A percentile compares a stretch with the other conserved stretches of the same genome.
These are phyloP conservation scores for Caligus rogercresseyi DNA, from an alignment of 1,140 invertebrate genomes.

Conservation along the genomic window DNA sequence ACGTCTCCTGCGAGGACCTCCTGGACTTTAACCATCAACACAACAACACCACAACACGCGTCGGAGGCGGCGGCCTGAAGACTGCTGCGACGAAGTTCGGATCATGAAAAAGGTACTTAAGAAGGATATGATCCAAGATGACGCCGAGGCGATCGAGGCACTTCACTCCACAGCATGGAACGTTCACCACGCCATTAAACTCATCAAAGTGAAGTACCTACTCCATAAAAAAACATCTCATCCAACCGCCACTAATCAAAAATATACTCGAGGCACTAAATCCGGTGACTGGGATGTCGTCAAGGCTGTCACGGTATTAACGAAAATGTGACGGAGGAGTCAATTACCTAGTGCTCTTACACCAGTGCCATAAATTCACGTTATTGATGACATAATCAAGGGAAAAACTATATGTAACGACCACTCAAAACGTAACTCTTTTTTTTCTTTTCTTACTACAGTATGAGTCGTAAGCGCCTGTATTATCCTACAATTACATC, in stretches of 20 bases:
- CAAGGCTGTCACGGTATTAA: constrained; percentile 21
- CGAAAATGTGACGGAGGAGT: constrained; percentile 10
- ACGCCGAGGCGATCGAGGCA: constrained; percentile 56
- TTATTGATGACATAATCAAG: no score
- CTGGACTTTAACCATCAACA: constrained; percentile 70
- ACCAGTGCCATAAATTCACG: no score
- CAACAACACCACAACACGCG: constrained; percentile 38
- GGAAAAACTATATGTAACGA: no score
- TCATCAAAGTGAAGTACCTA: constrained; percentile 37
- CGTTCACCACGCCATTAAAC: constrained; percentile 69
- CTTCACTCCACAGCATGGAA: constrained; percentile 71
- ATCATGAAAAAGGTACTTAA: constrained; percentile 78
- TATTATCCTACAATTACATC: no score
- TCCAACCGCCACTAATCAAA: constrained; percentile 38
- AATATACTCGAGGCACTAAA: constrained; percentile 25
- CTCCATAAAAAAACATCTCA: not conserved
- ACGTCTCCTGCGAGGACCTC: constrained; percentile 78
- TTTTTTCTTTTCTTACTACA: no score
- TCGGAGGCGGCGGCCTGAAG: constrained; percentile 59
- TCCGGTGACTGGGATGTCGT: constrained; percentile 22
- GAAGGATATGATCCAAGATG: constrained; percentile 41
- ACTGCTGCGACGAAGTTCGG: constrained; percentile 32
- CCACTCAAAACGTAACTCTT: no score
- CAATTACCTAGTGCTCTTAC: no score
- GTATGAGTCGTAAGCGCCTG: no score